Conservation (phyloP, 2,888 invertebrate species). For the Eupithecia subumbrata region DNA sequence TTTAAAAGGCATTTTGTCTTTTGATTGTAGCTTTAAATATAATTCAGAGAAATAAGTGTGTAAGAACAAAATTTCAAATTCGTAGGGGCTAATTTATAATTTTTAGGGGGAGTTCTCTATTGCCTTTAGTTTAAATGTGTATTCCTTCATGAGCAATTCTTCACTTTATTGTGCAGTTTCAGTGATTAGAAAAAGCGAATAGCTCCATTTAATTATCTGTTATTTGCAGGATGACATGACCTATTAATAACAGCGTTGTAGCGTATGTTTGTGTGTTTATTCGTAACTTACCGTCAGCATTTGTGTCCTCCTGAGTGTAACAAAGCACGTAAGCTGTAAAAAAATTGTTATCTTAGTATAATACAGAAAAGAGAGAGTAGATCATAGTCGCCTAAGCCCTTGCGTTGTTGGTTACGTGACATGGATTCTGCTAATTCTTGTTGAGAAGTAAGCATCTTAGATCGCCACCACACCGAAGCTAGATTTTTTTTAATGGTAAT, state of each 20-base stretch:
- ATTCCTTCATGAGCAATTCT: conserved; percentile 46
- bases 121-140: conserved; percentile 1
- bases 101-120: background rate
- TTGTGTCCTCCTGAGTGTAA: conserved; percentile 96
- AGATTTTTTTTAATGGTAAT: too few species aligned
- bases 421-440: background rate
- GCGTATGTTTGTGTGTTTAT: conserved; percentile 51
- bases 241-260: conserved; percentile 72
- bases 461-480: background rate
- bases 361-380: background rate
- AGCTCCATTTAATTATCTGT: conserved; percentile 67
- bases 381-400: background rate
- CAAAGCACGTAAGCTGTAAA: conserved; percentile 97
- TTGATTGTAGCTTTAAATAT: background rate
- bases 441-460: background rate
- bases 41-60: background rate
- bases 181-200: conserved; percentile 73
- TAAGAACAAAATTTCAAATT: background rate
- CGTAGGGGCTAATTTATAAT: background rate
- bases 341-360: conserved; percentile 71
- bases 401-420: background rate
- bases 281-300: conserved; percentile 92
- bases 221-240: conserved; percentile 74
- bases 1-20: background rate
- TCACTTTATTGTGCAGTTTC: conserved; percentile 49